These are phyloP conservation scores for Alloscopus bannaensis DNA, from an alignment of 2,888 invertebrate species.

Conservation along the genomic window DNA sequence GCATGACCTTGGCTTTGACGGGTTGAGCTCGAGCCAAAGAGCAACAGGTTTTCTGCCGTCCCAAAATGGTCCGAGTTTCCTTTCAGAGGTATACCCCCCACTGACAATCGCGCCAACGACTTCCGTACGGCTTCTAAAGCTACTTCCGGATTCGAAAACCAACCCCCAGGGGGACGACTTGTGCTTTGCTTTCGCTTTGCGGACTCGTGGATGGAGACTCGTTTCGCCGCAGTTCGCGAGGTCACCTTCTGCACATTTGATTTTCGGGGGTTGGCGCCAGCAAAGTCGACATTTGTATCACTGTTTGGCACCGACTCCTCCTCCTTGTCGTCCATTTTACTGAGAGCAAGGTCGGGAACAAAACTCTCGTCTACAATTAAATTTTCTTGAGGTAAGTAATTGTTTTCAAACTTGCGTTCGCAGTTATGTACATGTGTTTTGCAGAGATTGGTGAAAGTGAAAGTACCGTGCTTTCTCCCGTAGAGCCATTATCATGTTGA, in stretches of 20 bases:
- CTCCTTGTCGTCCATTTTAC: too few relatives aligned
- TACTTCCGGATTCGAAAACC: not conserved
- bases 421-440: too few relatives aligned
- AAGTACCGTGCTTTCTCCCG: too few relatives aligned
- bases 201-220: not conserved
- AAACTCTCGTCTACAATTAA: too few relatives aligned
- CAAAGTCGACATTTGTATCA: too few relatives aligned
- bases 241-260: not conserved
- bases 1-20: not conserved
- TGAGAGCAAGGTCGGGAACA: too few relatives aligned
- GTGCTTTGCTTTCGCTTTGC: not conserved
- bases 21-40: not conserved
- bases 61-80: not conserved
- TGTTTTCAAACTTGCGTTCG: too few relatives aligned
- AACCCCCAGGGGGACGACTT: not conserved
- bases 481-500: too few relatives aligned
- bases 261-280: too few relatives aligned
- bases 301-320: too few relatives aligned
- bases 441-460: too few relatives aligned
- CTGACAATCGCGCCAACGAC: not conserved
- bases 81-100: not conserved
- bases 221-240: slow-evolving; percentile 11
- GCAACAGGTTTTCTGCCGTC: not conserved
- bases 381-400: too few relatives aligned
- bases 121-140: not conserved